Evolutionary conservation across 2,797 vertebrate species (phyloP), one percentile per base, ranked within the genome.

Genomic region (Eutrigla gurnardus): DNA sequence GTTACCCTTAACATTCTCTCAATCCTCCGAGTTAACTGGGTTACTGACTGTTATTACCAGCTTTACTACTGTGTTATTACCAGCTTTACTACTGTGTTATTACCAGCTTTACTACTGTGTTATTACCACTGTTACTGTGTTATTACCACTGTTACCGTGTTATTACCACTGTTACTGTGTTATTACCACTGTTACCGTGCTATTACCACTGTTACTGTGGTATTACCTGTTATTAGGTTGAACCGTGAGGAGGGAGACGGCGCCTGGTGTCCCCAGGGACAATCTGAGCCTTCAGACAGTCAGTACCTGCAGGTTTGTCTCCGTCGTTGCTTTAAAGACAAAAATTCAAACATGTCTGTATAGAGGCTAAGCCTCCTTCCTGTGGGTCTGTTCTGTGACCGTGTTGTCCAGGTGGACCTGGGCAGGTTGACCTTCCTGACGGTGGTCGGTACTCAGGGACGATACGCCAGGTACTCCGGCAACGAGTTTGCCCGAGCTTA

Each of bases 401-500:
- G 62, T 72, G 67, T 39, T 35, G 6, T 49, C 46, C 94, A 98
- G 91, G 95, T 97, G n/a, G 95, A 98, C 83, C 93, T 97, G 71
- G 93, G 95, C 55, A 89, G 92, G 62, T 89, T 98, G 57, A 94
- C 94, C 57, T 97, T 98, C 87, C 92, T 98, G 83, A 97, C 96
- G 0, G 87, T 97, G 83, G 93, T 98, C 7, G 97, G 95, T 62
- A 97, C 96, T 1, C 97, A 98, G 94, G 97, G 97, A 12, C 94
- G 97, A 0, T 96, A 96, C 0, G 96, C 96, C 40, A 90, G 94
- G 0, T 95, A 92, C 79, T 95, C 94, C 0, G 97, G 96, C 33
- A 97, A 96, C 4, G 97, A 98, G 76, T 97, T 96, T 1, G 96
- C 96, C 40, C 94, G 94, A 0, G 92, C 93, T 2, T 98, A 98